Evolutionary conservation across 2,888 invertebrate species (phyloP).

Genomic region (Buathra laborator): DNA sequence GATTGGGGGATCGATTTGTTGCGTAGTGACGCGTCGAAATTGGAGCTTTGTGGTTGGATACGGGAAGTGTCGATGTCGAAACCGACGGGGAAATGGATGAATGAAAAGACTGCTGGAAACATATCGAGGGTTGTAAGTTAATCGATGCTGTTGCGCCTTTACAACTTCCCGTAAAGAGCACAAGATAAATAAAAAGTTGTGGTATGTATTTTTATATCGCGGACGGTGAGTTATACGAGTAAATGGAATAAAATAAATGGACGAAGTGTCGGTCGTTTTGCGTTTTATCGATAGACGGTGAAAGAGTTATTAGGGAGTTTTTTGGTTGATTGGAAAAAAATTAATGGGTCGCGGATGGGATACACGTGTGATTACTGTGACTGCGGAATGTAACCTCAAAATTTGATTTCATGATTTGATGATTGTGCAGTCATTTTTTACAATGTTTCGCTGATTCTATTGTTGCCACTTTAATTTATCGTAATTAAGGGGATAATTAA

Average conservation of each 20-base stretch:
- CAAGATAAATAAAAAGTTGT: slow-evolving; percentile 11
- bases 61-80: slow-evolving; percentile 12
- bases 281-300: slow-evolving; percentile 19
- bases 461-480: not conserved
- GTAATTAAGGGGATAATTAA: not conserved
- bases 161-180: slow-evolving; percentile 33
- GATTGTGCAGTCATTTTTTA: not conserved
- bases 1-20: slow-evolving; percentile 6
- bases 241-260: slow-evolving; percentile 27
- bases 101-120: slow-evolving; percentile 27
- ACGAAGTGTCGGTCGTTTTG: not conserved
- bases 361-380: not conserved
- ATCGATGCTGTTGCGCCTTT: slow-evolving; percentile 55
- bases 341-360: not conserved
- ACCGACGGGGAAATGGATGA: slow-evolving; percentile 44
- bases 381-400: too few species aligned
- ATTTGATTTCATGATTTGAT: not conserved
- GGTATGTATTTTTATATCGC: slow-evolving; percentile 7
- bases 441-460: not conserved
- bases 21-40: slow-evolving; percentile 36
- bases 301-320: slow-evolving; percentile 9
- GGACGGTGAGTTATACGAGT: not conserved
- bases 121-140: slow-evolving; percentile 26
- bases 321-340: not conserved
- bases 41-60: slow-evolving; percentile 31